Percentiles rank a stretch among this genome's conserved stretches.
Evolutionary conservation across 2,113 vertebrate genomes (phyloP).

Genomic region (Beaufortia kweichowensis): DNA sequence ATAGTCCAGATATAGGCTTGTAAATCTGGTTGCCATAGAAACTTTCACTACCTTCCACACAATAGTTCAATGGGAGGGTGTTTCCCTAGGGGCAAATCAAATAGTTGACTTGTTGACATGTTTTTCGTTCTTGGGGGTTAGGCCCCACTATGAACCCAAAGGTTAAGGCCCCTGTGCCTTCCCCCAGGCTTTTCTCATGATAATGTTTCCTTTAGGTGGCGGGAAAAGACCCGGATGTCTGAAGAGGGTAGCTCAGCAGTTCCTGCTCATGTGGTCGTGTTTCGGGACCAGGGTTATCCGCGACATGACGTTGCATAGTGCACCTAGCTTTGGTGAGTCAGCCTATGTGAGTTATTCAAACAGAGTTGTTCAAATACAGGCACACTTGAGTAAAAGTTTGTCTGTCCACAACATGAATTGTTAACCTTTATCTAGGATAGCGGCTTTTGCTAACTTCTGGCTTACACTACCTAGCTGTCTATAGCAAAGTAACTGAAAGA

Average conservation of each 20-base stretch:
- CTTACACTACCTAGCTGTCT: conserved; percentile 58
- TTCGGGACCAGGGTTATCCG: conserved; percentile 98
- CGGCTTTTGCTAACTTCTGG: conserved; percentile 30
- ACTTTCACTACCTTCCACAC: conserved; percentile 70
- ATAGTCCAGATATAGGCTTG: conserved; percentile 78
- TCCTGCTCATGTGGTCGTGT: conserved; percentile 99
- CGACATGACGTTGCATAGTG: conserved; percentile 98
- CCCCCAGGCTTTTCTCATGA: conserved; percentile 70
- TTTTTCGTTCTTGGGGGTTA: conserved; percentile 78
- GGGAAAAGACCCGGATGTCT: conserved; percentile 89
- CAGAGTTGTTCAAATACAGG: too few species aligned
- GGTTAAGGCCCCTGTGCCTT: conserved; percentile 68
- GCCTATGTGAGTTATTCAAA: neutral
- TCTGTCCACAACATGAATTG: conserved; percentile 20
- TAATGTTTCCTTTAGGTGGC: conserved; percentile 87
- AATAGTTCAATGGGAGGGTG: conserved; percentile 79
- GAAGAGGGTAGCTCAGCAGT: conserved; percentile 97
- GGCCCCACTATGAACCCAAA: conserved; percentile 68
- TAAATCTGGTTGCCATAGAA: conserved; percentile 73
- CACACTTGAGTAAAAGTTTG: neutral
- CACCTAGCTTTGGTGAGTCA: conserved; percentile 94
- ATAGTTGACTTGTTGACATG: conserved; percentile 84
- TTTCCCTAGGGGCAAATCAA: conserved; percentile 79
- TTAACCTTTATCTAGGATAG: conserved; percentile 43
- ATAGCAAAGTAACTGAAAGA: conserved; percentile 60